Conservation (phyloP, 2,888 invertebrate genomes). For the Tenthredo scrophulariae region DNA sequence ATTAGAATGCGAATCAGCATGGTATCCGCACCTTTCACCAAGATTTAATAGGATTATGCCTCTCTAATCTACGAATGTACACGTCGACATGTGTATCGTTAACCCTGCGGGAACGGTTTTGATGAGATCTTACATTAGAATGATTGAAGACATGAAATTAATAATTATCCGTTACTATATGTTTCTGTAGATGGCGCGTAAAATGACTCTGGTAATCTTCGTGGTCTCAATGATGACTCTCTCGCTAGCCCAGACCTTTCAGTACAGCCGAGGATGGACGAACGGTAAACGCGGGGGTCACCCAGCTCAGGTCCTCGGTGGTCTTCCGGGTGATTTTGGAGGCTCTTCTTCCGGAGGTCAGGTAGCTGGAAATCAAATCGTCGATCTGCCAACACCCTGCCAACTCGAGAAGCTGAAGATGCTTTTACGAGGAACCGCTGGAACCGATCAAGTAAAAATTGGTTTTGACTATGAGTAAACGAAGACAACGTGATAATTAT, state of each 20-base stretch:
- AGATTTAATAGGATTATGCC: constrained; percentile 10
- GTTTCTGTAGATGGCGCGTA: constrained; percentile 16
- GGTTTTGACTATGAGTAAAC: constrained; percentile 1
- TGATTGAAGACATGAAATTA: background rate
- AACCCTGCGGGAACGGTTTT: background rate
- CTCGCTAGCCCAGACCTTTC: constrained; percentile 85
- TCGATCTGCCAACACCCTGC: constrained; percentile 78
- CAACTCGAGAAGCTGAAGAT: constrained; percentile 80
- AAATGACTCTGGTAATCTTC: constrained; percentile 70
- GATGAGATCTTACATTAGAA: background rate
- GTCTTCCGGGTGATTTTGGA: constrained; percentile 56
- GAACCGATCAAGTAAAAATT: constrained; percentile 77
- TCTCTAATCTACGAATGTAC: constrained; percentile 1
- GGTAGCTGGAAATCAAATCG: constrained; percentile 44
- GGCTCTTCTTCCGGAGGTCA: constrained; percentile 34
- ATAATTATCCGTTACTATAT: constrained; percentile 37
- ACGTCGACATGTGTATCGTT: background rate
- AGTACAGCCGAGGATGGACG: constrained; percentile 89
- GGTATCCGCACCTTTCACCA: constrained; percentile 17
- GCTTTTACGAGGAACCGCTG: constrained; percentile 79
- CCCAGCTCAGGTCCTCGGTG: constrained; percentile 57
- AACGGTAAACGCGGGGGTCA: constrained; percentile 83
- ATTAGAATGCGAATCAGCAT: constrained; percentile 3
- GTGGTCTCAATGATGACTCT: constrained; percentile 77
- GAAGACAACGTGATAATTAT: background rate